These are phyloP conservation scores for Heliconius cydno DNA, from an alignment of 2,888 invertebrate genomes.

Conservation along the genomic window DNA sequence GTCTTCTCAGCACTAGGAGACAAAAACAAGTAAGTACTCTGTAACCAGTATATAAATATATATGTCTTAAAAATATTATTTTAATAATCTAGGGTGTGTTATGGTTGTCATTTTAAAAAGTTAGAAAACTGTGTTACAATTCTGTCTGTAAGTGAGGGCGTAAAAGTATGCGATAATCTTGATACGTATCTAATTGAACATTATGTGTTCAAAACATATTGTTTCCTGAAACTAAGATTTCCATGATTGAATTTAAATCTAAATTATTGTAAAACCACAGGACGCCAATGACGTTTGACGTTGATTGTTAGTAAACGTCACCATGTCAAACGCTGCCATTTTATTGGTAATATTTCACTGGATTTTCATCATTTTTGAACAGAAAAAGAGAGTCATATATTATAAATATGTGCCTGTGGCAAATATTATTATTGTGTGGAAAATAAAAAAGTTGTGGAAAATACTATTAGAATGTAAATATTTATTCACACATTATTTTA, in stretches of 20 bases:
- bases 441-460: too few relatives aligned
- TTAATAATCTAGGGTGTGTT: not conserved
- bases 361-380: not conserved
- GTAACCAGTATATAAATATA: not conserved
- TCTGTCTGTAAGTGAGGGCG: not conserved
- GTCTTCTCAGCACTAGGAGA: slow-evolving; percentile 26
- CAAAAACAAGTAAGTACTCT: not conserved
- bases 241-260: not conserved
- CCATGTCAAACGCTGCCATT: not conserved
- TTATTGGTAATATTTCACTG: not conserved
- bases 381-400: not conserved
- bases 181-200: not conserved
- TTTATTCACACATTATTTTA: too few relatives aligned
- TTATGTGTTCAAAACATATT: not conserved
- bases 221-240: not conserved
- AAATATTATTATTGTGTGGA: too few relatives aligned
- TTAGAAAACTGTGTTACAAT: not conserved
- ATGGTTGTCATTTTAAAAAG: not conserved
- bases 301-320: not conserved
- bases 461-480: too few relatives aligned
- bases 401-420: not conserved
- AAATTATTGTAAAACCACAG: not conserved
- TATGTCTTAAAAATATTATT: not conserved
- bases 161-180: not conserved
- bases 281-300: not conserved